Conservation (phyloP, 1,140 invertebrate species). For the Drosophila leontia region DNA sequence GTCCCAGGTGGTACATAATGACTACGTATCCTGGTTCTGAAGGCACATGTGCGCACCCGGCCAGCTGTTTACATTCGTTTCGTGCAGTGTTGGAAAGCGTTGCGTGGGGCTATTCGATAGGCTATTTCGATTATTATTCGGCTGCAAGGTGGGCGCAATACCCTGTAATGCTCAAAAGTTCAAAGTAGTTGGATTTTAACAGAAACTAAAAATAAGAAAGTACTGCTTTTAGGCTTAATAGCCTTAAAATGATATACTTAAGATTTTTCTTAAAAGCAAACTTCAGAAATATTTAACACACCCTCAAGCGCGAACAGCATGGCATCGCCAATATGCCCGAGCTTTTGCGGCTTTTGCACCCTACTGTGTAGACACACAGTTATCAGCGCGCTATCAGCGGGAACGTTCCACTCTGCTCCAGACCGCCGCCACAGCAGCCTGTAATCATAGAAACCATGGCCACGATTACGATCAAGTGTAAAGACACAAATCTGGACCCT, state of each 20-base stretch:
- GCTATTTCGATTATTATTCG: background rate
- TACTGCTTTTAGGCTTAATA: background rate
- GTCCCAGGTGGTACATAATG: conserved; percentile 50
- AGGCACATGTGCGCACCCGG: conserved; percentile 51
- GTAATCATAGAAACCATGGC: conserved; percentile 20
- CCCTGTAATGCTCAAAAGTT: background rate
- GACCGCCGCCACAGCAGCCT: conserved; percentile 16
- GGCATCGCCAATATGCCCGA: conserved; percentile 30
- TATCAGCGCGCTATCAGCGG: conserved; percentile 70
- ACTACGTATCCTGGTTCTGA: background rate
- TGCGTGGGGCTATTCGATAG: background rate
- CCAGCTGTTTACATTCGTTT: conserved; percentile 66
- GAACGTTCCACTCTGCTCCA: conserved; percentile 55
- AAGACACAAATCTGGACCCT: conserved; percentile 74
- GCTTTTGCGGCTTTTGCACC: conserved; percentile 41
- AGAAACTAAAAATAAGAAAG: no score
- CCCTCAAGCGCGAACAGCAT: background rate
- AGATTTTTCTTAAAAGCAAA: background rate
- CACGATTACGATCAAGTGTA: conserved; percentile 68
- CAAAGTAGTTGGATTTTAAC: background rate
- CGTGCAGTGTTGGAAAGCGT: conserved; percentile 43
- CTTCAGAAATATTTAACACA: background rate
- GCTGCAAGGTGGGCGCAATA: background rate
- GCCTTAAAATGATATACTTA: no score
- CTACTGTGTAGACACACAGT: conserved; percentile 60